Percentiles rank a stretch among this genome's conserved stretches.
phyloP scores from a whole-genome alignment of 2,888 invertebrate genomes.

The Eilema sororculum region DNA sequence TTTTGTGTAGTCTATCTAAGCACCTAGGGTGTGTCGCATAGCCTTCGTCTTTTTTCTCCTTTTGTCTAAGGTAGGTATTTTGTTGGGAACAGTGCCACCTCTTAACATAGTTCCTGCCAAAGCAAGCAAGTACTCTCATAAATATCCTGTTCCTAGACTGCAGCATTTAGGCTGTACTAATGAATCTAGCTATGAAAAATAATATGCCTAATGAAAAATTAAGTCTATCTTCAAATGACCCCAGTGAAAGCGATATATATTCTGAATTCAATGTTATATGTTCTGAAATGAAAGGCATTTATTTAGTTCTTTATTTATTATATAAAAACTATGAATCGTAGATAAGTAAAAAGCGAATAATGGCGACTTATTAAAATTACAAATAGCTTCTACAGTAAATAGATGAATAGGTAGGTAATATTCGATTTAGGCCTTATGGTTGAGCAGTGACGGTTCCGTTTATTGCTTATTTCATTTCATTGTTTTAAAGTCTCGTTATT shows the following conservation, averaged over 20 bases:
- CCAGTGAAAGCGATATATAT: background rate
- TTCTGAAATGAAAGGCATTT: constrained; percentile 12
- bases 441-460: constrained; percentile 59
- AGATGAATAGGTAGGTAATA: constrained; percentile 21
- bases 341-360: constrained; percentile 46
- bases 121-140: background rate
- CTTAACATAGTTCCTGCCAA: background rate
- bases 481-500: constrained; percentile 88
- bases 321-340: constrained; percentile 60
- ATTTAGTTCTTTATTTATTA: constrained; percentile 50
- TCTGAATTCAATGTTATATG: background rate
- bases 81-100: background rate
- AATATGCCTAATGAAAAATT: background rate
- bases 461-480: constrained; percentile 41
- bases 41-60: too few species aligned
- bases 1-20: too few species aligned
- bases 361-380: constrained; percentile 42
- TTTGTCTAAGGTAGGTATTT: background rate
- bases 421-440: constrained; percentile 51
- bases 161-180: background rate
- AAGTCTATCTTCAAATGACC: background rate
- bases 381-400: constrained; percentile 38
- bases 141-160: background rate
- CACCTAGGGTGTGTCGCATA: too few species aligned
- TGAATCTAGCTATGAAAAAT: background rate